phyloP scores from a whole-genome alignment of 2,113 vertebrate genomes.

The Campylomormyrus tamandua region DNA sequence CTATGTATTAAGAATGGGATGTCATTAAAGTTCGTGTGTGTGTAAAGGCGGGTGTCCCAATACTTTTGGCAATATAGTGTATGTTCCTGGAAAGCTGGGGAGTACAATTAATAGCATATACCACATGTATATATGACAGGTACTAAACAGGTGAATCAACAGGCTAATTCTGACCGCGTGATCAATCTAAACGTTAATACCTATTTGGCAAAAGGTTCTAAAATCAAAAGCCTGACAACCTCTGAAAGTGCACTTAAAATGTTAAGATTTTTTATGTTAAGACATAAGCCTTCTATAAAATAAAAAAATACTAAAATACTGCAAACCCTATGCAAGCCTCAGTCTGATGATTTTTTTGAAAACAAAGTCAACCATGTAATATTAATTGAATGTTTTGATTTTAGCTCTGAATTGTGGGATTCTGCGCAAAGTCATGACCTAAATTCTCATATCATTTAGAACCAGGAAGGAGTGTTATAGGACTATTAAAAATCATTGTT shows the following conservation, averaged over 20 bases:
- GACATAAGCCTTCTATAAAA: neutral
- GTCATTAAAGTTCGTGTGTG: too few species aligned
- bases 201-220: neutral
- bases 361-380: neutral
- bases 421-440: neutral
- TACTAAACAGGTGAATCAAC: neutral
- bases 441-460: neutral
- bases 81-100: neutral
- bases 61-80: too few species aligned
- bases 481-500: neutral
- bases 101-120: neutral
- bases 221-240: neutral
- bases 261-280: neutral
- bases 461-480: neutral
- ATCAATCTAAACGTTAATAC: neutral
- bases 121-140: neutral
- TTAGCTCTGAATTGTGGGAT: neutral
- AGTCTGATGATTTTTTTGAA: neutral
- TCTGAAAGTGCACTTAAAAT: neutral
- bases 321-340: neutral
- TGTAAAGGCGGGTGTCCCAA: too few species aligned
- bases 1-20: too few species aligned
- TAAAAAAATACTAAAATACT: neutral
- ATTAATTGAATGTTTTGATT: neutral
- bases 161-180: neutral